Conservation (phyloP, 2,888 invertebrate species). For the Campoplex capitator region DNA sequence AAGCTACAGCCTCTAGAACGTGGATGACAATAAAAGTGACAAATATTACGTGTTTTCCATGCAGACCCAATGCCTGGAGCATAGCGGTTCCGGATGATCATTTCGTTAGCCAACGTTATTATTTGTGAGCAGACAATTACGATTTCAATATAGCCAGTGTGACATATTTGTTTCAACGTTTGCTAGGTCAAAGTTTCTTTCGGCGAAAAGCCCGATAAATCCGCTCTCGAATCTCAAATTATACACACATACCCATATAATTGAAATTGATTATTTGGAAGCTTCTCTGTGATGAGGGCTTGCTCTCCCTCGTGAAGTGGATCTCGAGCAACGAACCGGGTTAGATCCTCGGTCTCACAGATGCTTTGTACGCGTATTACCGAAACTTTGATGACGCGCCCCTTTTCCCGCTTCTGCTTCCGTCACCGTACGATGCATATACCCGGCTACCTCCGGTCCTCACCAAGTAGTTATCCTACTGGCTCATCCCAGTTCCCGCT, state of each 20-base stretch:
- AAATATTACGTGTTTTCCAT: neutral
- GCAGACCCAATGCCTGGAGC: neutral
- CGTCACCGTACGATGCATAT: conserved; percentile 3
- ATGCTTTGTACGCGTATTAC: conserved; percentile 69
- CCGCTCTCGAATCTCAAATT: conserved; percentile 59
- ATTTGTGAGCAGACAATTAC: neutral
- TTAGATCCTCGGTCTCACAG: conserved; percentile 65
- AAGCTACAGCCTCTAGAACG: neutral
- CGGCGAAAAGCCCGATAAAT: conserved; percentile 4
- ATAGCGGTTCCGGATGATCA: neutral
- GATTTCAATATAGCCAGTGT: neutral
- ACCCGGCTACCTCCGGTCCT: conserved; percentile 21
- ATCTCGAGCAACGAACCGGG: conserved; percentile 44
- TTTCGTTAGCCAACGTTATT: neutral
- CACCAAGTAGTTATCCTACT: conserved; percentile 29
- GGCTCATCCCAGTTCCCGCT: conserved; percentile 34
- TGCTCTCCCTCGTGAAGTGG: conserved; percentile 25
- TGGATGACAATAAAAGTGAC: neutral
- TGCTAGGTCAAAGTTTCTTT: neutral
- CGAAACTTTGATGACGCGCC: conserved; percentile 65
- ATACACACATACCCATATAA: conserved; percentile 58
- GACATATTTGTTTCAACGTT: neutral
- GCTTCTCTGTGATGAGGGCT: conserved; percentile 21
- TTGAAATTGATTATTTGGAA: conserved; percentile 71
- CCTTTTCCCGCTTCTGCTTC: conserved; percentile 17